Evolutionary conservation across 2,113 vertebrate genomes (phyloP), one percentile per base, ranked within the genome.

Genomic region (Tauraco erythrolophus): DNA sequence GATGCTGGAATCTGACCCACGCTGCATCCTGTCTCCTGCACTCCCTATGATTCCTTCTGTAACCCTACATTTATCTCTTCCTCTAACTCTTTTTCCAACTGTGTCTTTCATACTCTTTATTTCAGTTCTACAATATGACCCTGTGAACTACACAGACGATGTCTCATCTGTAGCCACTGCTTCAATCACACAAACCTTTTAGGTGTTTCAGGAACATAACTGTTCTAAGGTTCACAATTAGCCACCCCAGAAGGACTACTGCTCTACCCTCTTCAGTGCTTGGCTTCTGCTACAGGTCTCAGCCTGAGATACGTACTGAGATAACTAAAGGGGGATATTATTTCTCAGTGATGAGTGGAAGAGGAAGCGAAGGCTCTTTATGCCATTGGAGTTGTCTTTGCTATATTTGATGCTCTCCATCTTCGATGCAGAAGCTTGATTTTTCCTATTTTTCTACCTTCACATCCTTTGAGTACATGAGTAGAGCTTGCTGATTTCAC

Each of bases 61-160:
- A 85, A 74, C 24, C 14, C 27, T 24, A 3, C 7, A 43, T 53
- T 75, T 56, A 30, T 41, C 35, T 72, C 35, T 33, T 74, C 14
- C 27, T 30, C 35, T 35, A 69, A 23, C 14, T 72, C 11, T 70
- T 43, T 66, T 16, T 46, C 50, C 64, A 84, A 6, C 28, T 41
- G 23, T 39, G 41, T 48, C n/a, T 54, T 88, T 79, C n/a, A 48
- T 12, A 70, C 3, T 39, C 17, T 78, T 65, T 81, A 21, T 70
- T 91, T 88, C 60, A 77, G 3, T 28, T 31, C 33, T 70, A 27
- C 0, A 0, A 2, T 8, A 51, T 4, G 13, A 18, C 9, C 7
- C 30, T 3, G 33, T 60, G 39, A 56, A 65, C 11, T 43, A 35
- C 22, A 64, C 1, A 72, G 43, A 72, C 46, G 35, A 9, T 53